A percentile compares a stretch with the other conserved stretches of the same genome.
Evolutionary conservation across 35 echinoderm and acorn worm genomes (phyloP).

Genomic region (Heliocidaris erythrogramma): DNA sequence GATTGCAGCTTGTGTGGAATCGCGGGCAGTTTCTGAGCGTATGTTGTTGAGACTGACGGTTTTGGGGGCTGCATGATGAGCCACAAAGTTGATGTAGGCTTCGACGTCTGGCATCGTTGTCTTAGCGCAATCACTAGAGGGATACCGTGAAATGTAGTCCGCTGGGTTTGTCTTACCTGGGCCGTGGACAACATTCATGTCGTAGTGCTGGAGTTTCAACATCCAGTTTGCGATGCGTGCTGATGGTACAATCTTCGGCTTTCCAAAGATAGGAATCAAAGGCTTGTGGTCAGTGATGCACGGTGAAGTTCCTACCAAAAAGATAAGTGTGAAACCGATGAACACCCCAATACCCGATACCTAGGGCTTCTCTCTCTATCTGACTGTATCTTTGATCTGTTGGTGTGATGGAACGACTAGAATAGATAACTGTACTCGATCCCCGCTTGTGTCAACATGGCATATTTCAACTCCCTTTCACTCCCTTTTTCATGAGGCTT

Average conservation of each 20-base stretch:
- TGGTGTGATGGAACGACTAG: not conserved
- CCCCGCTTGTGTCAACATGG: not conserved
- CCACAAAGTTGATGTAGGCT: not conserved
- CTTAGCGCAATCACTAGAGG: not conserved
- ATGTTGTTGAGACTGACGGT: not conserved
- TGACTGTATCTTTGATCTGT: conserved; percentile 55
- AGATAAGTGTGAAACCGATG: conserved; percentile 59
- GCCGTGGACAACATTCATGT: no score
- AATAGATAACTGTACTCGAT: conserved; percentile 27
- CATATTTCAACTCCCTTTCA: conserved; percentile 28
- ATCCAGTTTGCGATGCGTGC: no score
- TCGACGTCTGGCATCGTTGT: not conserved
- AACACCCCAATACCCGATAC: conserved; percentile 57
- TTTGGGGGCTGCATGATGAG: not conserved
- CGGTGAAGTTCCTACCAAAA: conserved; percentile 53
- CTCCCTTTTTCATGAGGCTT: conserved; percentile 45
- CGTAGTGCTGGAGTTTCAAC: no score
- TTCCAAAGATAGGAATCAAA: no score
- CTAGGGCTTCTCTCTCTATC: conserved; percentile 64
- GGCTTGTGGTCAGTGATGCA: conserved; percentile 66
- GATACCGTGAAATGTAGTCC: not conserved
- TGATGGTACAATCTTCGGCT: no score
- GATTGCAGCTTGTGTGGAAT: not conserved
- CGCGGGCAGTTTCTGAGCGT: not conserved
- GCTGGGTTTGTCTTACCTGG: no score